Evolutionary conservation across 2,797 vertebrate species (phyloP).

Genomic region (Capromys pilorides): DNA sequence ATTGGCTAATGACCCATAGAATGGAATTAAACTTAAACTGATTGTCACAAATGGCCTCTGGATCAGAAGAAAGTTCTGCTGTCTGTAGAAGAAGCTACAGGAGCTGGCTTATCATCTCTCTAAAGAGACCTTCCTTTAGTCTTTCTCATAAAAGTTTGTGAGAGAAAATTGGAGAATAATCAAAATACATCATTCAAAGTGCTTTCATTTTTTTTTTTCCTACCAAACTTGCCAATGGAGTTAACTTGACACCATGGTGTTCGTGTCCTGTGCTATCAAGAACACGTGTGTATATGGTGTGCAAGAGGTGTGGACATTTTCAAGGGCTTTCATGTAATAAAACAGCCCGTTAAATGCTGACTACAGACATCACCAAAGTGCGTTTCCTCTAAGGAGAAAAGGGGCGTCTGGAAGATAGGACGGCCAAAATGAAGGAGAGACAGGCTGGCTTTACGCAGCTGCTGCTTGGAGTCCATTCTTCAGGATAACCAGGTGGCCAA

Average conservation of each 20-base stretch:
- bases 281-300: not conserved
- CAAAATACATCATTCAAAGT: not conserved
- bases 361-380: not conserved
- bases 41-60: not conserved
- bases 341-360: not conserved
- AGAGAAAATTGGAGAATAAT: not conserved
- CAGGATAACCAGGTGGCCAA: not conserved
- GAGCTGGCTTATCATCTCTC: not conserved
- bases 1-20: not conserved
- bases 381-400: not conserved
- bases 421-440: fast-evolving
- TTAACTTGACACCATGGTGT: not conserved
- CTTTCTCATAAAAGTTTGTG: not conserved
- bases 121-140: not conserved
- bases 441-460: not conserved
- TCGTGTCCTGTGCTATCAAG: not conserved
- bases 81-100: not conserved
- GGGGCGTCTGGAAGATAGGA: not conserved
- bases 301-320: not conserved
- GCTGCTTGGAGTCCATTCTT: not conserved
- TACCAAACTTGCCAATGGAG: not conserved
- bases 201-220: not conserved
- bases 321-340: not conserved
- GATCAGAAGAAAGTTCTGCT: not conserved
- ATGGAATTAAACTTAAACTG: not conserved